These are phyloP conservation scores for Entomobrya proxima DNA, from an alignment of 2,888 invertebrate genomes.

Conservation along the genomic window DNA sequence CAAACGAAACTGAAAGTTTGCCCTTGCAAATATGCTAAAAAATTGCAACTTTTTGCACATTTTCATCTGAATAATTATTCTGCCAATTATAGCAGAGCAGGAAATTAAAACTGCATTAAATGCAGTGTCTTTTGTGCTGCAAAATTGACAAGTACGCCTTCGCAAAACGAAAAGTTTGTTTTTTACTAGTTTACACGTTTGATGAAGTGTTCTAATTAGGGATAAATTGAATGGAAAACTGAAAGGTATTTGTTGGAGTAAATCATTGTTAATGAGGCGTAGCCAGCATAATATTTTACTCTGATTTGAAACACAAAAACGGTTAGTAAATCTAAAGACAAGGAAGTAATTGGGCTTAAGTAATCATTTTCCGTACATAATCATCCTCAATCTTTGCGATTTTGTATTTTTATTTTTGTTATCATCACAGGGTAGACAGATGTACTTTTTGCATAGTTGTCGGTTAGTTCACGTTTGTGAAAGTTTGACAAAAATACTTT, in stretches of 20 bases:
- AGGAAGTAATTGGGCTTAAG: neutral
- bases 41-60: neutral
- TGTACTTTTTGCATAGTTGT: neutral
- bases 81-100: too few species aligned
- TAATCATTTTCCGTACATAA: neutral
- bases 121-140: too few species aligned
- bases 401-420: neutral
- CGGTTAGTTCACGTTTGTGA: neutral
- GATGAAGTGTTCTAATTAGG: too few species aligned
- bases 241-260: too few species aligned
- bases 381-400: neutral
- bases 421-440: neutral
- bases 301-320: neutral
- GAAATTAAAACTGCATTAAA: too few species aligned
- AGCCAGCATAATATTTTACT: neutral
- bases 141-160: too few species aligned
- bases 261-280: too few species aligned
- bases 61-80: too few species aligned
- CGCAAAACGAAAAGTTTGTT: too few species aligned
- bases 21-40: neutral
- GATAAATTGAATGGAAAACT: too few species aligned
- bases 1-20: slow-evolving; percentile 36
- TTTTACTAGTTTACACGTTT: too few species aligned
- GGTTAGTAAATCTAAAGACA: too few species aligned
- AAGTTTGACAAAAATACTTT: neutral